Evolutionary conservation across 2,888 invertebrate genomes (phyloP), one percentile per base, ranked within the genome.

Genomic region (Glyphotaelius pellucidus): DNA sequence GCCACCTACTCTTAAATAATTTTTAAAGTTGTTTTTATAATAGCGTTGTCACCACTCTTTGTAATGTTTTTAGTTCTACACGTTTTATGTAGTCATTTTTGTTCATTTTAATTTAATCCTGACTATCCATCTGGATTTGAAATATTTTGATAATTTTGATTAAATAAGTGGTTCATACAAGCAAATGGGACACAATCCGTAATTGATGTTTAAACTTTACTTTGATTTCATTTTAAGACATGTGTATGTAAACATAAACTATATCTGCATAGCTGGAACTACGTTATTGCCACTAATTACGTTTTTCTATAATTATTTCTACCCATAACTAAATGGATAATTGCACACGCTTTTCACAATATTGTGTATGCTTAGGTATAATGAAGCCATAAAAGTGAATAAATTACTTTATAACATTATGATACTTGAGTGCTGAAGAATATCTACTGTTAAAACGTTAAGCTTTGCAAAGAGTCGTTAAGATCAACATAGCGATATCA

Each of bases 401-500:
- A 80, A 81, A 90, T 90, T 80, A 80, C 31, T 31, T 90, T 83
- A 90, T 90, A 90, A 83, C 42, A 52, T 83, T 35, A 31, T 80
- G 89, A 89, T 80, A 80, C n/a, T 31, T 30, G 47, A 87, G 87
- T 31, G 30, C 30, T 30, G 87, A 85, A 87, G 32, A 87, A 87
- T 31, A 86, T n/a, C 52, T 52, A 67, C 67, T 47, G 52, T 32
- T 52, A n/a, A 12, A 67, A n/a, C 67, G 25, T 52, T 31, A 25
- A 67, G 38, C 35, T 52, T 87, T 30, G 87, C 87, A 67, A 87
- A 67, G 52, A n/a, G 85, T 88, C 67, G n/a, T 38, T 80, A 32
- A 91, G 91, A 91, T 91, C 38, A 83, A 80, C 89, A 91, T 91
- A 84, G 19, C n/a, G 91, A 91, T 91, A 81, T 89, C 67, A 67